Evolutionary conservation across 2,888 invertebrate genomes (phyloP).

Genomic region (Melipona beecheii): DNA sequence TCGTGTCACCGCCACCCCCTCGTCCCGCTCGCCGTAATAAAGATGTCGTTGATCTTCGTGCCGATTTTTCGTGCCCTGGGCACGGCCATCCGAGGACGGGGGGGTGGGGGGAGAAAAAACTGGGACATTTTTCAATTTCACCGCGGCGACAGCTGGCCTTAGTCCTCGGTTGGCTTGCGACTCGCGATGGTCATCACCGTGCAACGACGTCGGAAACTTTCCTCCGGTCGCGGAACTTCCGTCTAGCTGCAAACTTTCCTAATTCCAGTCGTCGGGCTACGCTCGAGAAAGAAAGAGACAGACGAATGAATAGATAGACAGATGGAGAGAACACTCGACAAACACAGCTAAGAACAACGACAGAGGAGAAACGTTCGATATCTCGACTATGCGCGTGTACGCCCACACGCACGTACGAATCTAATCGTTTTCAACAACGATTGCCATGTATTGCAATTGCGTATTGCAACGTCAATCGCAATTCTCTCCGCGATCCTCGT

Average conservation of each 20-base stretch:
- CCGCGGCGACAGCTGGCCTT: conserved; percentile 61
- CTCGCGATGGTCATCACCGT: conserved; percentile 65
- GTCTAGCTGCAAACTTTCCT: conserved; percentile 60
- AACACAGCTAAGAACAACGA: conserved; percentile 55
- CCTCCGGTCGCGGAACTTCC: conserved; percentile 44
- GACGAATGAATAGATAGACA: not conserved
- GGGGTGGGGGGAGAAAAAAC: not conserved
- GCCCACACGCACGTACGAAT: too few species aligned
- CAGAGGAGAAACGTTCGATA: conserved; percentile 34
- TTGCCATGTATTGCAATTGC: too few species aligned
- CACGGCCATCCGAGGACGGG: too few species aligned
- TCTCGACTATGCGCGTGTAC: too few species aligned
- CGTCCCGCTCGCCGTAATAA: conserved; percentile 17
- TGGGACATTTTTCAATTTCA: conserved; percentile 56
- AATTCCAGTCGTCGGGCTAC: conserved; percentile 54
- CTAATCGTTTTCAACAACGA: too few species aligned
- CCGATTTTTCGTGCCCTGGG: conserved; percentile 25
- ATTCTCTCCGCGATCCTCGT: too few species aligned
- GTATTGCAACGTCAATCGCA: too few species aligned
- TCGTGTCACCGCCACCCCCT: not conserved
- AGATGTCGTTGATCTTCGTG: conserved; percentile 26
- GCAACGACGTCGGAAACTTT: conserved; percentile 40
- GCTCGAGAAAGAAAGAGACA: not conserved
- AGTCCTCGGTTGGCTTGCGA: conserved; percentile 34
- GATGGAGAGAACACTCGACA: not conserved